A percentile compares a stretch with the other conserved stretches of the same genome.
Evolutionary conservation across 2,113 vertebrate genomes (phyloP).

Genomic region (Sinocyclocheilus anophthalmus): DNA sequence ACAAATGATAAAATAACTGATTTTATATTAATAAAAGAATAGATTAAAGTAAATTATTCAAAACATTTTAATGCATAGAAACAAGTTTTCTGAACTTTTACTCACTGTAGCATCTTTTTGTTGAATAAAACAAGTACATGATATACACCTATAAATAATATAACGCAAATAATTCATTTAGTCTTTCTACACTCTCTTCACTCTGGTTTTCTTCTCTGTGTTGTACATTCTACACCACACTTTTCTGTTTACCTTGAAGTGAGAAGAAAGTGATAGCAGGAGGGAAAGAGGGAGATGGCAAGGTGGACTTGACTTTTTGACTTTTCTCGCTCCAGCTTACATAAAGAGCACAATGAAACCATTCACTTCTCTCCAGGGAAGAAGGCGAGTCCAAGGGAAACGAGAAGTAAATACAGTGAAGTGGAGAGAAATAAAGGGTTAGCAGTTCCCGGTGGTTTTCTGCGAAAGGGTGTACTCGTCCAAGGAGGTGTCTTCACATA

Average conservation of each 20-base stretch:
- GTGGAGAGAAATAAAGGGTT: neutral
- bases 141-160: neutral
- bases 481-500: too few relatives aligned
- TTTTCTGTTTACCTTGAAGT: conserved; percentile 26
- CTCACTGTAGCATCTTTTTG: too few relatives aligned
- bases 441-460: neutral
- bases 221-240: neutral
- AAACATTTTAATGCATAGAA: too few relatives aligned
- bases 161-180: neutral
- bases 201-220: neutral
- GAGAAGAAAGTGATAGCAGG: conserved; percentile 23
- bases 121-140: neutral
- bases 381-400: neutral
- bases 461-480: conserved; percentile 10
- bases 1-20: too few relatives aligned
- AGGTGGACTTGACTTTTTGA: neutral
- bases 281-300: neutral
- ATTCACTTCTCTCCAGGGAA: conserved; percentile 27
- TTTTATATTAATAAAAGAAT: too few relatives aligned
- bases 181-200: neutral
- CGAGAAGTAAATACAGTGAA: neutral
- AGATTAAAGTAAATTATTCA: too few relatives aligned
- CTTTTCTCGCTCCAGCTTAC: neutral
- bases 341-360: conserved; percentile 15
- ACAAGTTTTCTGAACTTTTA: too few relatives aligned